Base-by-base conservation (phyloP, 2,113 vertebrate genomes). In the Leptodactylus fuscus region DNA sequence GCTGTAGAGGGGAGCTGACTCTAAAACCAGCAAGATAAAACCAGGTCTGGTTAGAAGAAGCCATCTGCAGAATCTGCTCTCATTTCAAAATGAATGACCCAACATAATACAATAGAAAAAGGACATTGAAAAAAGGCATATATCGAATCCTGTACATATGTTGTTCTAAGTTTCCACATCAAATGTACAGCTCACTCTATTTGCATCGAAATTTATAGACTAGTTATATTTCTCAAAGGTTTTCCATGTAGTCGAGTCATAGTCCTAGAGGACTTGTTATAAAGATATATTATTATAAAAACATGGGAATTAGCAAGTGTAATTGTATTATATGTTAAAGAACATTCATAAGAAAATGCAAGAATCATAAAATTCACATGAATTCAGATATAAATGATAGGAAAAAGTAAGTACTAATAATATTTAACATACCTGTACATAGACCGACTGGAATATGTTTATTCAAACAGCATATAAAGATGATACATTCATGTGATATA, bases 21-120 rank as follows among this genome's bases (percentile, higher is more conserved):
- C 82, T 87, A 22, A 91, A 60, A 24, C 89, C 90, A 38, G 29
- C 27, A 73, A 83, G 49, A 71, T 34, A 29, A 74, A 83, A 83
- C 16, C 73, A 62, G 16, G 79, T 81, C n/a, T 81, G 79, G 24
- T 62, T 81, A 22, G 46, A 65, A 67, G 34, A 46, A 36, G 34
- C n/a, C 79, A 81, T 81, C 20, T 65, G 9, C 20, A 78, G 32
- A 51, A 36, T 20, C n/a, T 12, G 5, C 16, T 49, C 1, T 75
- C 24, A 75, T 29, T 16, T 75, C 13, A 75, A 49, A 75, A 41
- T 11, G 11, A 10, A 44, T 73, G 22, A 65, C 5, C 13, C 11
- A 71, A 22, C 0, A 46, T 41, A 22, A 20, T 36, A 36, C 5
- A 71, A 24, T 27, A 24, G 8, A 7, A 6, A n/a, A 9, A 38